phyloP scores from a whole-genome alignment of 2,113 vertebrate species.

The Equus przewalskii region DNA sequence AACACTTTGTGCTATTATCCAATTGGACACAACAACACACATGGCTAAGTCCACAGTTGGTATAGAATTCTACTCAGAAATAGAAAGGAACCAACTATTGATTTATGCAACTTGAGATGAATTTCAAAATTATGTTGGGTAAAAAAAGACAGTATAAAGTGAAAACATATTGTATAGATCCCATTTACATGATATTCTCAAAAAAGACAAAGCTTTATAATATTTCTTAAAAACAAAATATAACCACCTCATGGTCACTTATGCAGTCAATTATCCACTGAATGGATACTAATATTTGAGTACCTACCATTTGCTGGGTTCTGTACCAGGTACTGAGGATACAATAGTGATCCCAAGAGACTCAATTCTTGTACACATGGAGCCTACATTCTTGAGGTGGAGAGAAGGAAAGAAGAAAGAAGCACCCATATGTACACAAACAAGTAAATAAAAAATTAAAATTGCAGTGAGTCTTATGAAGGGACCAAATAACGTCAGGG shows the following conservation, averaged over 20 bases:
- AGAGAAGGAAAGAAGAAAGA: background rate
- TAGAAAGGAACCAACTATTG: background rate
- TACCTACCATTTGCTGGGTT: background rate
- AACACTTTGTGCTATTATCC: background rate
- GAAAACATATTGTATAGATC: background rate
- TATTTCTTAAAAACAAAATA: background rate
- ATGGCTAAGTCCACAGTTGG: too few relatives aligned
- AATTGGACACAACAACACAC: background rate
- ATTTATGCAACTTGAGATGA: background rate
- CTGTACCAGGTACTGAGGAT: background rate
- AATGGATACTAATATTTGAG: background rate
- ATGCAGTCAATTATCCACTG: background rate
- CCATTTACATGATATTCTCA: background rate
- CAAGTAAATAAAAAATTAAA: background rate
- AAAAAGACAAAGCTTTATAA: background rate
- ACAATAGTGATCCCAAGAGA: background rate
- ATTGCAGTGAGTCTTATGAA: background rate
- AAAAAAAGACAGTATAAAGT: background rate
- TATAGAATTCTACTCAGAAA: background rate
- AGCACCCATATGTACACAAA: background rate
- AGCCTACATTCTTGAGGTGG: background rate
- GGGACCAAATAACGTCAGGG: background rate
- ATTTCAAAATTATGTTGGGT: background rate
- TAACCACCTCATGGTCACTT: background rate
- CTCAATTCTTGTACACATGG: background rate